Evolutionary conservation across 2,113 vertebrate genomes (phyloP).

Genomic region (Raja brachyura): DNA sequence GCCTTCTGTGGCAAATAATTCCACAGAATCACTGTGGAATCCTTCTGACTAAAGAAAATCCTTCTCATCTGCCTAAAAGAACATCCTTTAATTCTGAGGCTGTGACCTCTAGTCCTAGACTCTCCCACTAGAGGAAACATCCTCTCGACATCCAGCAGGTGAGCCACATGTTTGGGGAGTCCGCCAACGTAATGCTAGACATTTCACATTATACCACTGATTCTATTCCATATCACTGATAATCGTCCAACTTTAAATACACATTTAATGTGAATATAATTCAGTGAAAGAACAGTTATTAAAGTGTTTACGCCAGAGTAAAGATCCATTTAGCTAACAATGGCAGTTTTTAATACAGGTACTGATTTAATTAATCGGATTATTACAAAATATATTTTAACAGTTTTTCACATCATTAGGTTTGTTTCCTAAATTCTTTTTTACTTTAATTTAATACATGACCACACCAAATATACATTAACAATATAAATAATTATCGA

Average conservation of each 20-base stretch:
- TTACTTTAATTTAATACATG: not conserved
- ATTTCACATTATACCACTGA: not conserved
- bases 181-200: not conserved
- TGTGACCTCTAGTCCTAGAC: too few species aligned
- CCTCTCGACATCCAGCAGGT: not conserved
- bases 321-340: not conserved
- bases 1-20: too few species aligned
- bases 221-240: too few species aligned
- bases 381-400: not conserved
- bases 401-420: not conserved
- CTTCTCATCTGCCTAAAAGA: too few species aligned
- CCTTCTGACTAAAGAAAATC: too few species aligned
- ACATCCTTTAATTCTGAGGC: too few species aligned
- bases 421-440: not conserved
- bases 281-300: not conserved
- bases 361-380: constrained; percentile 5
- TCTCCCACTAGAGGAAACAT: too few species aligned
- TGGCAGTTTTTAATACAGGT: not conserved
- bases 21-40: too few species aligned
- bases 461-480: not conserved
- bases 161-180: not conserved
- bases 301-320: not conserved
- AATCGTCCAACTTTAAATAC: not conserved
- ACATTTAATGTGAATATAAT: not conserved
- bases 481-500: not conserved